A percentile compares a stretch with the other conserved stretches of the same genome.
Conservation (phyloP, 1,140 invertebrate species). For the Drosophila lacteicornis region DNA sequence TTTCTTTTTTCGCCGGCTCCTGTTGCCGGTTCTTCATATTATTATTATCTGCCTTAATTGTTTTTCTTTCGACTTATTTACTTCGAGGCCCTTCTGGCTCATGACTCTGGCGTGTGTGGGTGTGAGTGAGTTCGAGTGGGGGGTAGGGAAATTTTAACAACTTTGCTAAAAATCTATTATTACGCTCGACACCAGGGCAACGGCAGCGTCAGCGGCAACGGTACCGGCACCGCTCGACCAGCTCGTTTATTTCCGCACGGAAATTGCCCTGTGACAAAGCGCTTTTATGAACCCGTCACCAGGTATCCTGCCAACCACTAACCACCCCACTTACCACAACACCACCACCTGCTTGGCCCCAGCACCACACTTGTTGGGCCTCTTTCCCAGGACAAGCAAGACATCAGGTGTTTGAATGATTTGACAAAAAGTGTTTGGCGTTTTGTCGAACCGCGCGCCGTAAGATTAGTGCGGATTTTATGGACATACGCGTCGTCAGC, state of each 20-base stretch:
- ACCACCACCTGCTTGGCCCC: conserved; percentile 3
- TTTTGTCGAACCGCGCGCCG: conserved; percentile 75
- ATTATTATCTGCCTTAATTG: conserved; percentile 82
- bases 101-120: conserved; percentile 15
- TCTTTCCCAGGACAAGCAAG: conserved; percentile 49
- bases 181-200: conserved; percentile 30
- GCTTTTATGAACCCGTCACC: conserved; percentile 73
- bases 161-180: conserved; percentile 79
- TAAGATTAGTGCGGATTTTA: conserved; percentile 82
- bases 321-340: neutral
- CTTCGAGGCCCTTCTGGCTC: conserved; percentile 38
- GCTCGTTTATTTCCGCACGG: conserved; percentile 72
- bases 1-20: conserved; percentile 21
- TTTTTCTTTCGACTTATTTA: conserved; percentile 79
- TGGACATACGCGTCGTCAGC: conserved; percentile 73
- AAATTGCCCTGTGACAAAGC: conserved; percentile 78
- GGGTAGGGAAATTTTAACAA: conserved; percentile 59
- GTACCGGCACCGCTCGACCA: conserved; percentile 4
- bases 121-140: conserved; percentile 1
- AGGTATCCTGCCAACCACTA: conserved; percentile 4
- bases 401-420: conserved; percentile 82
- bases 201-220: neutral
- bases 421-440: conserved; percentile 80
- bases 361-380: conserved; percentile 42
- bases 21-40: conserved; percentile 66